Evolutionary conservation across 2,113 vertebrate genomes (phyloP).

Genomic region (Daboia siamensis): DNA sequence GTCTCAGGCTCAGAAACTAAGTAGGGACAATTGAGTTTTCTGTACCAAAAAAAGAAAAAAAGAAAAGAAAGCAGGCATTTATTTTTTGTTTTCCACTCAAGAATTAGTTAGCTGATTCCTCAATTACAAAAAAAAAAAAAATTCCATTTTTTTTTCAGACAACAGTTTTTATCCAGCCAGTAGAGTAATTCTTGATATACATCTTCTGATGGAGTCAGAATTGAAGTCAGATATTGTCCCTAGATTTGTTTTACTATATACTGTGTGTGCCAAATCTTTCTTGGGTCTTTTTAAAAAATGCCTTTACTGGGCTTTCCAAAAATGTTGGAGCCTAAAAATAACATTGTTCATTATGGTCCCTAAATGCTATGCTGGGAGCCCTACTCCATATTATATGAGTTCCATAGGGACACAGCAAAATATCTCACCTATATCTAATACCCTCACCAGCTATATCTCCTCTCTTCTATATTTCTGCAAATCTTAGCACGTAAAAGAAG

Average conservation of each 20-base stretch:
- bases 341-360: background rate
- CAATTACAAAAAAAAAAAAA: background rate
- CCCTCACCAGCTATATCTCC: too few relatives aligned
- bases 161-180: background rate
- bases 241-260: background rate
- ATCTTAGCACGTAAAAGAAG: background rate
- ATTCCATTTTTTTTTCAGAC: background rate
- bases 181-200: background rate
- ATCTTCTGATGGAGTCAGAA: background rate
- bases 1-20: background rate
- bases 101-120: background rate
- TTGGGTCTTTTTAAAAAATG: background rate
- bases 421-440: background rate
- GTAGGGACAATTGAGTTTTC: background rate
- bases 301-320: background rate
- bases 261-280: background rate
- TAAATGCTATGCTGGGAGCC: background rate
- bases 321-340: background rate
- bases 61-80: background rate
- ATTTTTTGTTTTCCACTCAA: background rate
- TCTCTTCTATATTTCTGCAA: background rate
- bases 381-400: background rate
- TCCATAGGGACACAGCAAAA: background rate
- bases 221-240: background rate
- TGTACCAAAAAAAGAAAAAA: background rate